A percentile compares a stretch with the other conserved stretches of the same genome.
These are phyloP conservation scores for Pomatostomus ruficeps DNA, from an alignment of 2,113 vertebrate species.

Conservation along the genomic window DNA sequence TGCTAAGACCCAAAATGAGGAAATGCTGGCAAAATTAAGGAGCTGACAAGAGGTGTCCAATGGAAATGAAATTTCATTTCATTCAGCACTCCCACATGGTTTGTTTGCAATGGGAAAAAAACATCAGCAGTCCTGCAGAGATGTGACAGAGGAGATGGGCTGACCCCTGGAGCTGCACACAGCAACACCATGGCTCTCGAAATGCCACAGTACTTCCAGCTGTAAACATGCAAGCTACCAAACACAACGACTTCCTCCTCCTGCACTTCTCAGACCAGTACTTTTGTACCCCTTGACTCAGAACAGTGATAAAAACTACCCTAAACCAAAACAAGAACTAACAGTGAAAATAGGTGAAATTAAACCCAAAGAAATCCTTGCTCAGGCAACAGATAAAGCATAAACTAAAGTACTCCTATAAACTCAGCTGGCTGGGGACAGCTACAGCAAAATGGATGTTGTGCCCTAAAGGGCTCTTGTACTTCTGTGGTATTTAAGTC, in stretches of 20 bases:
- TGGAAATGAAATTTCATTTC: background rate
- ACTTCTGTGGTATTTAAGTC: conserved; percentile 25
- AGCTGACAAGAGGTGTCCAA: background rate
- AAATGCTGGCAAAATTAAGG: background rate
- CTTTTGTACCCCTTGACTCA: background rate
- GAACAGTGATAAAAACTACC: background rate
- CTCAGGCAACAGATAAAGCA: background rate
- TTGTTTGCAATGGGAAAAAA: background rate
- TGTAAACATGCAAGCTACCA: background rate
- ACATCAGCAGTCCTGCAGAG: background rate
- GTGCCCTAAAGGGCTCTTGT: conserved; percentile 20
- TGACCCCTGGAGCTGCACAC: background rate
- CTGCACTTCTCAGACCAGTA: background rate
- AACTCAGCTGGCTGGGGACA: background rate
- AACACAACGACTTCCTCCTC: background rate
- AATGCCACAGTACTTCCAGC: background rate
- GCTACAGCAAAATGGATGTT: conserved; percentile 26
- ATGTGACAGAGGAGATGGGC: background rate
- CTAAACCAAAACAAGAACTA: background rate
- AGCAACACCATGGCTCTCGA: background rate
- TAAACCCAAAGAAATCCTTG: background rate
- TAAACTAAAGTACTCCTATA: background rate
- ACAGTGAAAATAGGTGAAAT: background rate
- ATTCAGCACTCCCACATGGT: background rate
- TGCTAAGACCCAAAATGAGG: background rate